Evolutionary conservation across 2,888 invertebrate species (phyloP).

Genomic region (Acrocyrtus sp.): DNA sequence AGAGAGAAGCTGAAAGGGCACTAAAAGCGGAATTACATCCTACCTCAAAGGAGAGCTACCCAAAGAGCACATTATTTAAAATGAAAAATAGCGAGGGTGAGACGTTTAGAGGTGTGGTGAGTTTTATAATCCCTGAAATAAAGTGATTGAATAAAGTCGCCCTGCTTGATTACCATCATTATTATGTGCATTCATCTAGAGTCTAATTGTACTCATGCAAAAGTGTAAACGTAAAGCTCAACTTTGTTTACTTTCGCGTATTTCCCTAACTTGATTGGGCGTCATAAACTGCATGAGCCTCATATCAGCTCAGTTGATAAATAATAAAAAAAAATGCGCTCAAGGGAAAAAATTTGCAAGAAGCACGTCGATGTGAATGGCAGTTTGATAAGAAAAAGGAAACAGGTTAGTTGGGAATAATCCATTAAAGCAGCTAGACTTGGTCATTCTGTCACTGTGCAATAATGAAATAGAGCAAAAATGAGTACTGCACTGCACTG

Average conservation of each 20-base stretch:
- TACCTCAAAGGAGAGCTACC: too few relatives aligned
- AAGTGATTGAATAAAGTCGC: too few relatives aligned
- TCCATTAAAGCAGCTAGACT: background rate
- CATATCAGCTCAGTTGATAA: conserved; percentile 1
- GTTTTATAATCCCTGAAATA: background rate
- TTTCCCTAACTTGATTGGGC: conserved; percentile 5
- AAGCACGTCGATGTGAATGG: too few relatives aligned
- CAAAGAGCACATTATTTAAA: too few relatives aligned
- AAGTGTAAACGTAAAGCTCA: background rate
- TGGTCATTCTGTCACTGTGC: conserved; percentile 44
- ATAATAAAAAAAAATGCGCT: conserved; percentile 14
- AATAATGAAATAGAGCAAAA: background rate
- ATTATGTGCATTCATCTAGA: too few relatives aligned
- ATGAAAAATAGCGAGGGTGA: background rate
- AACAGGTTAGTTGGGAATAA: conserved; percentile 16
- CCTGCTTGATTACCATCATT: too few relatives aligned
- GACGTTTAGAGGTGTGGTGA: background rate
- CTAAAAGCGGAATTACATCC: background rate
- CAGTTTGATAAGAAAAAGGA: conserved; percentile 7
- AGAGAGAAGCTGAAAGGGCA: too few relatives aligned
- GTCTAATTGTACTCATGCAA: background rate
- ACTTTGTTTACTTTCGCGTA: conserved; percentile 12
- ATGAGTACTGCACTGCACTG: too few relatives aligned
- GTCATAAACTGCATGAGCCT: background rate
- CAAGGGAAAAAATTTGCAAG: conserved; percentile 20